A percentile compares a stretch with the other conserved stretches of the same genome.
Conservation (phyloP, 1,140 invertebrate species). For the Pseudomyrmex sp. region DNA sequence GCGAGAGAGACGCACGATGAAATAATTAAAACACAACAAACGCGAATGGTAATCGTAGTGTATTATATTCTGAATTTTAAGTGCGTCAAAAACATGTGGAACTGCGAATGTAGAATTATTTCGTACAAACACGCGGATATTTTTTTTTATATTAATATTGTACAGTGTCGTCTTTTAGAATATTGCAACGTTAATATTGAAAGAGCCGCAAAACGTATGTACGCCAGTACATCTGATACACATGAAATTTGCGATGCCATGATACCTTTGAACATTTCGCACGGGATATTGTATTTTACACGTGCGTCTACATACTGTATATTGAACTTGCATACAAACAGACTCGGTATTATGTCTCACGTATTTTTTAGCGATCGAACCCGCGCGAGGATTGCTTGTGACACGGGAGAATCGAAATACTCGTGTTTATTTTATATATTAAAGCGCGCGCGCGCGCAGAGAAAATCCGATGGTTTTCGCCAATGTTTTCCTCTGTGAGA, state of each 20-base stretch:
- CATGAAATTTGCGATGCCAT: not conserved
- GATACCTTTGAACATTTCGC: constrained; percentile 30
- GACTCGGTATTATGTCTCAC: not conserved
- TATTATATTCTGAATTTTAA: not conserved
- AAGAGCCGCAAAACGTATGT: not conserved
- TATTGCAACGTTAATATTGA: constrained; percentile 9
- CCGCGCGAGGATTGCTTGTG: not conserved
- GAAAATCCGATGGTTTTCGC: not conserved
- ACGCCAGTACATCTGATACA: not conserved
- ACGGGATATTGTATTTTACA: constrained; percentile 20
- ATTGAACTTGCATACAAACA: not conserved
- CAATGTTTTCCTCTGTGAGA: no score
- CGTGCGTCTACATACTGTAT: not conserved
- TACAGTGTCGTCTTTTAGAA: constrained; percentile 13
- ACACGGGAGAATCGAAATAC: constrained; percentile 21
- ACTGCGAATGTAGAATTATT: not conserved
- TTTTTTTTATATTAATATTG: not conserved
- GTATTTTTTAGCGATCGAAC: constrained; percentile 36
- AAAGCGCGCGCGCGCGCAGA: not conserved
- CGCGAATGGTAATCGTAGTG: not conserved
- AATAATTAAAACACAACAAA: constrained; percentile 29
- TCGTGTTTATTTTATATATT: constrained; percentile 39
- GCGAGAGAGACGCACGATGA: not conserved
- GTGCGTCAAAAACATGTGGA: not conserved
- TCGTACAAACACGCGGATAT: not conserved